These are phyloP conservation scores for Phrynosoma platyrhinos DNA, from an alignment of 2,113 vertebrate species.

Conservation along the genomic window DNA sequence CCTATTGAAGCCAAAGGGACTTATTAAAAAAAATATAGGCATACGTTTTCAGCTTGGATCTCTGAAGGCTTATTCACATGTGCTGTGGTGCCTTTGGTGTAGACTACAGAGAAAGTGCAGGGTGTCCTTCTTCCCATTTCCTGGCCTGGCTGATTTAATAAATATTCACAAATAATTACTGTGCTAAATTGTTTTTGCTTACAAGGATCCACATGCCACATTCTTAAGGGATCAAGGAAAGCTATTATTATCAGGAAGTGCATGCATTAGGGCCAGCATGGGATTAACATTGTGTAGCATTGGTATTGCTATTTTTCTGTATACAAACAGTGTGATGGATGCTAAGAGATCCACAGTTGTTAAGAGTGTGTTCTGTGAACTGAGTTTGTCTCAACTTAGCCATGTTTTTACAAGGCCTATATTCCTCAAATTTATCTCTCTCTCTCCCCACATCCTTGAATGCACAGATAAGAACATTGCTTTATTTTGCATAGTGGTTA, in stretches of 20 bases:
- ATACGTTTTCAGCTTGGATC: not conserved
- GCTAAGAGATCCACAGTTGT: not conserved
- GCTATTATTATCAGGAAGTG: not conserved
- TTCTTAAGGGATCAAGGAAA: not conserved
- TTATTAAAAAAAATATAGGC: not conserved
- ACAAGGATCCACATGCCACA: not conserved
- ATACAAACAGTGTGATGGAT: not conserved
- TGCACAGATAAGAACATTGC: too few relatives aligned
- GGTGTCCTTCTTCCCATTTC: not conserved
- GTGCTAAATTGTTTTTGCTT: not conserved
- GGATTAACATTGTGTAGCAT: not conserved
- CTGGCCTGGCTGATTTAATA: not conserved
- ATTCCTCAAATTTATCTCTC: not conserved
- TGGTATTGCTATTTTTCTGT: not conserved
- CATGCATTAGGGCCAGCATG: not conserved
- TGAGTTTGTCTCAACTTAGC: not conserved
- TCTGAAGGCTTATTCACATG: not conserved
- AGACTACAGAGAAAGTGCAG: not conserved
- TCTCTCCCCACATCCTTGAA: not conserved
- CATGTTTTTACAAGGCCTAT: not conserved
- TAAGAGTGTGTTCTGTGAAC: not conserved
- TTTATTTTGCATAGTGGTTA: too few relatives aligned
- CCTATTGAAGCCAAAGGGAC: not conserved
- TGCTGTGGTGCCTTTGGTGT: not conserved
- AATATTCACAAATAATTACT: not conserved